Evolutionary conservation across 2,113 vertebrate genomes (phyloP), one percentile per base, ranked within the genome.

Genomic region (Callipepla californica): DNA sequence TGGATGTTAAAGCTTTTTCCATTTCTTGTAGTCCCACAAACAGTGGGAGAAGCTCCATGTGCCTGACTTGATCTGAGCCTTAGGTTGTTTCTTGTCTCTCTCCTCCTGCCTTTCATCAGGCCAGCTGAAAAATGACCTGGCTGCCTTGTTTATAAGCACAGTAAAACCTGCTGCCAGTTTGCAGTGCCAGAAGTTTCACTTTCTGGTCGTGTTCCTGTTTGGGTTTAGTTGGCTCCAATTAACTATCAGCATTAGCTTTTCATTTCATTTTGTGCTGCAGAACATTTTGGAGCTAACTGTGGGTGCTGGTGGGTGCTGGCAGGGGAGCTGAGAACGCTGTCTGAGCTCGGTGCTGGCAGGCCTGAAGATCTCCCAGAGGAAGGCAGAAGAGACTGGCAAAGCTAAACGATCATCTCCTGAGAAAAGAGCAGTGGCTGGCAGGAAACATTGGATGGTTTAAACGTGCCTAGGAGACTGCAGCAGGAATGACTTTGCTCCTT

Each of bases 151-250:
- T 94, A 0, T 72, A 88, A 92, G 57, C 28, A 30, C 82, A 91
- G 8, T 94, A 80, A 95, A 92, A 96, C 66, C 65, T 92, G 55
- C 26, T 91, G 63, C 85, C 81, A 55, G 55, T 73, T 96, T 90
- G 44, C 80, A 79, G 81, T 58, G 86, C 89, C 84, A 81, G 90
- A 90, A 96, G 80, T 95, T 96, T 96, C 0, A 1, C 89, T 91
- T 94, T 92, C 70, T 89, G 91, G 80, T 85, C 80, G 91, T 93
- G 82, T 87, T 94, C 75, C 40, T 93, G 72, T 87, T 90, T 67
- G 58, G 66, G 58, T 85, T 94, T 92, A 61, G 63, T 87, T 85
- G 47, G 72, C 85, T 93, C 65, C 55, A 51, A 6, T 62, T 96
- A 82, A 67, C 9, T 6, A 59, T 25, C n/a, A 63, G 21, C 63